A percentile compares a stretch with the other conserved stretches of the same genome.
phyloP scores from a whole-genome alignment of 2,113 vertebrate genomes.

The Smithornis capensis region DNA sequence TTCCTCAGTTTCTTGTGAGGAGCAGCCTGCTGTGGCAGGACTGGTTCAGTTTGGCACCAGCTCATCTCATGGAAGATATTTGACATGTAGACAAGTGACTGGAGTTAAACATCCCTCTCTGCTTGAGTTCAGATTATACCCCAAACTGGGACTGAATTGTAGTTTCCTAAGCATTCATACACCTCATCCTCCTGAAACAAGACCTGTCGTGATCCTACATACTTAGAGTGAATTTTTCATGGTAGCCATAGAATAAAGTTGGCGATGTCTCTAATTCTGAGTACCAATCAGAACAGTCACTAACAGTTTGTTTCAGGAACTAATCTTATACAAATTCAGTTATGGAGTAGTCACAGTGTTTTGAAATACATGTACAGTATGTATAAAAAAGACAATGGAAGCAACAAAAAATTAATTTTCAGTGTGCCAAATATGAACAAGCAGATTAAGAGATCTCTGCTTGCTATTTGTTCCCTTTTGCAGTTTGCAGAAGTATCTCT shows the following conservation, averaged over 20 bases:
- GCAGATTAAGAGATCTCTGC: background rate
- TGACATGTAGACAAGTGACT: background rate
- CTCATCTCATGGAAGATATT: background rate
- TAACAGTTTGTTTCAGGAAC: background rate
- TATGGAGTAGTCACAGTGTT: conserved; percentile 2
- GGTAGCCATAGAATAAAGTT: background rate
- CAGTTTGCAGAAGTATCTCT: background rate
- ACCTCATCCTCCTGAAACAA: background rate
- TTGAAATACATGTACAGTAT: background rate
- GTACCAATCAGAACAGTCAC: conserved; percentile 17
- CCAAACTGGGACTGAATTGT: background rate
- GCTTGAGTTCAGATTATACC: background rate
- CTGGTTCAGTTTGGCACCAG: background rate
- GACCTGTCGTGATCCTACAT: background rate
- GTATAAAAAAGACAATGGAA: conserved; percentile 17
- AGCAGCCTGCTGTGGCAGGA: background rate
- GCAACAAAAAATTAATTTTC: background rate
- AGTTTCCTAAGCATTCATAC: background rate
- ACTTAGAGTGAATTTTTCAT: background rate
- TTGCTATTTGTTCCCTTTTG: background rate
- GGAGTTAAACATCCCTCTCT: background rate
- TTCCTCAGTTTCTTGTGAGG: background rate
- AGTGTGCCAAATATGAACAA: background rate
- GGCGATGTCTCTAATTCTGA: conserved; percentile 45
- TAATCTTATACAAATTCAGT: conserved; percentile 13